These are phyloP conservation scores for Stenolophus ochropezus DNA, from an alignment of 2,888 invertebrate genomes.

Conservation along the genomic window DNA sequence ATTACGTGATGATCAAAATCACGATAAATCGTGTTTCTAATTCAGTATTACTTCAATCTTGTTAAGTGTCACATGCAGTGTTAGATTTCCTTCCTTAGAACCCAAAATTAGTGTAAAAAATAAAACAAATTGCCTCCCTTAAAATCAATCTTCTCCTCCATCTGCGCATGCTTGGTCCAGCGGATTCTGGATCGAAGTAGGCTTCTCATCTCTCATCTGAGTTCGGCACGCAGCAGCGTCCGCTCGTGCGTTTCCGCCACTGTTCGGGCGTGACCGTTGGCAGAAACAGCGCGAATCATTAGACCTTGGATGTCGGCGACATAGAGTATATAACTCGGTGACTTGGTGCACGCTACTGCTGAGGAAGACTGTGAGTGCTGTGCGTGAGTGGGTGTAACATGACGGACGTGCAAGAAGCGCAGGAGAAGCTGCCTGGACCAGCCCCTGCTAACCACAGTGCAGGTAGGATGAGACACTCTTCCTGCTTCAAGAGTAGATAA, in stretches of 20 bases:
- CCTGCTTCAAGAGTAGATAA: too few relatives aligned
- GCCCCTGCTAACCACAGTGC: slow-evolving; percentile 38
- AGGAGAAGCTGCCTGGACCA: neutral
- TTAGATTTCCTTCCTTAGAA: neutral
- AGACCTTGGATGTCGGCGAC: slow-evolving; percentile 20
- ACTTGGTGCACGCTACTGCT: slow-evolving; percentile 14
- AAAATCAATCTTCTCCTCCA: slow-evolving; percentile 30
- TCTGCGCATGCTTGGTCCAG: slow-evolving; percentile 24
- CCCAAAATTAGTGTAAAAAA: neutral
- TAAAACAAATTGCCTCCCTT: neutral
- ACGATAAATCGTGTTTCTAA: neutral
- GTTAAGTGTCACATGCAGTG: neutral
- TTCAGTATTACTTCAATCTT: neutral
- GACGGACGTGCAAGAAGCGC: slow-evolving; percentile 42
- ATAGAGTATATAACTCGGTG: slow-evolving; percentile 16
- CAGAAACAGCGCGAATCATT: slow-evolving; percentile 53
- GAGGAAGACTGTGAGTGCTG: neutral
- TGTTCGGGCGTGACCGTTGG: neutral
- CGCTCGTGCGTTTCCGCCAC: slow-evolving; percentile 6
- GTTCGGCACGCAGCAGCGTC: neutral
- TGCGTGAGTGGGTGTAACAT: slow-evolving; percentile 21
- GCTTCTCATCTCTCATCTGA: slow-evolving; percentile 6
- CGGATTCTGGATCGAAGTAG: slow-evolving; percentile 49
- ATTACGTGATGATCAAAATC: too few relatives aligned
- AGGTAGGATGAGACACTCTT: neutral